Conservation (phyloP, 1,140 invertebrate genomes). For the Leptinotarsa texana region DNA sequence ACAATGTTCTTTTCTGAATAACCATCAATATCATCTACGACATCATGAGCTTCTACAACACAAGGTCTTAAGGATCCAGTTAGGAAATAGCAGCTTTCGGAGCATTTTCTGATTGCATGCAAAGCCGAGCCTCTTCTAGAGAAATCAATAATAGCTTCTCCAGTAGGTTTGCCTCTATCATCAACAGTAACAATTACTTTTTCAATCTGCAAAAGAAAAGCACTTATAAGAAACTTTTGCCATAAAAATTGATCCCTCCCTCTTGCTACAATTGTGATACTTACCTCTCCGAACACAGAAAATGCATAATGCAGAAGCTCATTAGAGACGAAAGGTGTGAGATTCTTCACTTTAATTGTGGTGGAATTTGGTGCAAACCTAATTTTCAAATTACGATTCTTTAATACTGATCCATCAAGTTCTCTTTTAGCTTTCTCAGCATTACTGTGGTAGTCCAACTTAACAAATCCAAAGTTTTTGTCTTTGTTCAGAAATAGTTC, state of each 20-base stretch:
- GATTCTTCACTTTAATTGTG: slow-evolving; percentile 89
- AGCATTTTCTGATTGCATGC: slow-evolving; percentile 86
- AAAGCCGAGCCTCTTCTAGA: slow-evolving; percentile 86
- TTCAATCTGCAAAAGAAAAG: slow-evolving; percentile 68
- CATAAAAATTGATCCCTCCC: slow-evolving; percentile 27
- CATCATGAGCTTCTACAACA: slow-evolving; percentile 86
- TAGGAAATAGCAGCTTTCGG: slow-evolving; percentile 91
- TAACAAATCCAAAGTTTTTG: slow-evolving; percentile 97
- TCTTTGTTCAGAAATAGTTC: slow-evolving; percentile 94
- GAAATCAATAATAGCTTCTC: slow-evolving; percentile 97
- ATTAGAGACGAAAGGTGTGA: slow-evolving; percentile 92
- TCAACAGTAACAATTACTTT: slow-evolving; percentile 93
- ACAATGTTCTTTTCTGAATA: slow-evolving; percentile 88
- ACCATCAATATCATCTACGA: slow-evolving; percentile 92
- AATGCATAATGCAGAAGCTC: slow-evolving; percentile 93
- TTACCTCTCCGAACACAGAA: slow-evolving; percentile 85
- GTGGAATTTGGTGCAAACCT: slow-evolving; percentile 95
- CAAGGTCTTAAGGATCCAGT: slow-evolving; percentile 88
- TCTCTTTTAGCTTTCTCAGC: slow-evolving; percentile 95
- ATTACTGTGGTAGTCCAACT: slow-evolving; percentile 93
- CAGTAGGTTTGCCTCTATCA: slow-evolving; percentile 90
- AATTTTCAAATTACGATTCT: slow-evolving; percentile 86
- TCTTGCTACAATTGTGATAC: slow-evolving; percentile 20
- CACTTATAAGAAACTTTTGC: slow-evolving; percentile 1
- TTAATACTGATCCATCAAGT: slow-evolving; percentile 79